Conservation (phyloP, 2,797 vertebrate species). For the Poecilia wingei region DNA sequence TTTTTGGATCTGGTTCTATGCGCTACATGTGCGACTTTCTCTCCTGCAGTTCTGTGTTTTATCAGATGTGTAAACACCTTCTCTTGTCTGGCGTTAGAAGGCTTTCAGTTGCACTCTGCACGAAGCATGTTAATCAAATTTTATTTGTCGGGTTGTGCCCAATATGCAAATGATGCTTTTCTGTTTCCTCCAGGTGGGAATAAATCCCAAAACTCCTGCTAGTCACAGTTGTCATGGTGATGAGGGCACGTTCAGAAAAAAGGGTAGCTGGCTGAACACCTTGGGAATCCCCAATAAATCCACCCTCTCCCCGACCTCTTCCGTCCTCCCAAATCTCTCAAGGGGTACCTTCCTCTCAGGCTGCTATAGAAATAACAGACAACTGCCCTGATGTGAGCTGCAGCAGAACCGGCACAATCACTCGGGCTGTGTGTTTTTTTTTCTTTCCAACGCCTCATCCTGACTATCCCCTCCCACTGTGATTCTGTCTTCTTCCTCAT, state of each 20-base stretch:
- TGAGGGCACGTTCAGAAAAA: slow-evolving; percentile 55
- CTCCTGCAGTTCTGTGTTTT: slow-evolving; percentile 15
- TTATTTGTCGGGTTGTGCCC: slow-evolving; percentile 55
- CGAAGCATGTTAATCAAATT: slow-evolving; percentile 58
- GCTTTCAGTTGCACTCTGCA: slow-evolving; percentile 36
- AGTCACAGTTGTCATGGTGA: slow-evolving; percentile 83
- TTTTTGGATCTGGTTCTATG: slow-evolving; percentile 13
- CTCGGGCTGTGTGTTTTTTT: slow-evolving; percentile 13
- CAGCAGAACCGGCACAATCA: slow-evolving; percentile 41
- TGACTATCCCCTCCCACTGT: slow-evolving; percentile 16
- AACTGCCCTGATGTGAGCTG: slow-evolving; percentile 40
- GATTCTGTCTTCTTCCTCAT: slow-evolving; percentile 28
- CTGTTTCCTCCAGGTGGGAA: slow-evolving; percentile 70
- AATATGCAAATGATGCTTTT: slow-evolving; percentile 67
- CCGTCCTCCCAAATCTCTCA: slow-evolving; percentile 34
- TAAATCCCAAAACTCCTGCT: slow-evolving; percentile 74
- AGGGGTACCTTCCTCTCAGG: slow-evolving; percentile 23
- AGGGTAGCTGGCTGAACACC: slow-evolving; percentile 64
- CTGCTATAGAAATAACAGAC: slow-evolving; percentile 46
- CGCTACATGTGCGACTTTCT: slow-evolving; percentile 17
- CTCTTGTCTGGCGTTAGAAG: slow-evolving; percentile 25
- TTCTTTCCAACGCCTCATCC: neutral
- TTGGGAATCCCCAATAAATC: slow-evolving; percentile 70
- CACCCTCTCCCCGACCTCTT: neutral
- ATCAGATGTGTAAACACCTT: slow-evolving; percentile 17